phyloP scores from a whole-genome alignment of 1,140 invertebrate species.

The Psilanteris sp. region DNA sequence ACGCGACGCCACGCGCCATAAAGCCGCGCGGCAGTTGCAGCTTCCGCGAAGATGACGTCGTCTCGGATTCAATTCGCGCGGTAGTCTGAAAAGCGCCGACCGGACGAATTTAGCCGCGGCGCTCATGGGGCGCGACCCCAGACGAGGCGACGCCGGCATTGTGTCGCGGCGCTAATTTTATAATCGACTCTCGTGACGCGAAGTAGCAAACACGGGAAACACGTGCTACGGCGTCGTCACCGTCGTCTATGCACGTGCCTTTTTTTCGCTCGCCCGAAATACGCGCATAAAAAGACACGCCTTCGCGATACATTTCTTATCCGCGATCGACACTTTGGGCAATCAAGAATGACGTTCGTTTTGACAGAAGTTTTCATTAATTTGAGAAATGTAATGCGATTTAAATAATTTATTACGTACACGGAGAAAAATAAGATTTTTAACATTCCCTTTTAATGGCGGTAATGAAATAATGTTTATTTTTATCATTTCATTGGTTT shows the following conservation, averaged over 20 bases:
- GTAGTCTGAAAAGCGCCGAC: constrained; percentile 34
- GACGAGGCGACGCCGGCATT: constrained; percentile 78
- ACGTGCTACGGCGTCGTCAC: constrained; percentile 65
- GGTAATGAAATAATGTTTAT: no score
- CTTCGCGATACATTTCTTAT: no score
- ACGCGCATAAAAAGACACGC: constrained; percentile 13
- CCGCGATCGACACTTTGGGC: no score
- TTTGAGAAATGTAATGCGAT: no score
- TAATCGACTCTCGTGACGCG: constrained; percentile 66
- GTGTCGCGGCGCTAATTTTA: constrained; percentile 79
- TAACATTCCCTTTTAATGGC: no score
- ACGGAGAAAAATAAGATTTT: no score
- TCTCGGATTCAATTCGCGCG: constrained; percentile 49
- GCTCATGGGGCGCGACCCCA: constrained; percentile 75
- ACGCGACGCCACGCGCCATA: constrained; percentile 68
- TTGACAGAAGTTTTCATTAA: no score
- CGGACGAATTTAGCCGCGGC: constrained; percentile 73
- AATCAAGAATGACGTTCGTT: no score
- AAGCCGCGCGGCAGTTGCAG: constrained; percentile 1
- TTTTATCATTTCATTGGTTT: no score
- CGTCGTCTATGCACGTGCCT: constrained; percentile 58
- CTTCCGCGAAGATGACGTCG: constrained; percentile 41
- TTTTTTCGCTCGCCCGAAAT: constrained; percentile 36
- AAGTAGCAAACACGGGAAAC: constrained; percentile 47
- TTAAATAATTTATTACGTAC: no score